These are phyloP conservation scores for Mugil cephalus DNA, from an alignment of 2,113 vertebrate genomes.

Conservation along the genomic window DNA sequence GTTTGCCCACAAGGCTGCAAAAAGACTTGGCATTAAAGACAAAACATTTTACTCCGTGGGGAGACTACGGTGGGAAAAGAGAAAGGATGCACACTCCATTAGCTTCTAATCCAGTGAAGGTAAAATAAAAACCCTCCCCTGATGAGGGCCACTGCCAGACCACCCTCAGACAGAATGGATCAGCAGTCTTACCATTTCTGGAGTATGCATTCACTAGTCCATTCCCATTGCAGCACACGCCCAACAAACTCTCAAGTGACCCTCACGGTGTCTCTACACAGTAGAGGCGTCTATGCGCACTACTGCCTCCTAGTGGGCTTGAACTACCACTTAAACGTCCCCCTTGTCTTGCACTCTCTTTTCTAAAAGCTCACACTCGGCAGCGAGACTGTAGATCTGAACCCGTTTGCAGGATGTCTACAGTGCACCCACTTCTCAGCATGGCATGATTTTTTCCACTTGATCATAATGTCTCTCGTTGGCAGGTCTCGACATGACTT, in stretches of 20 bases:
- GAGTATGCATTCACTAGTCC: slow-evolving; percentile 92
- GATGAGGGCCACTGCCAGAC: slow-evolving; percentile 12
- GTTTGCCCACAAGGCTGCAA: slow-evolving; percentile 81
- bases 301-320: slow-evolving; percentile 90
- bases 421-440: slow-evolving; percentile 87
- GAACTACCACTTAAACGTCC: slow-evolving; percentile 88
- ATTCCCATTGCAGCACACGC: slow-evolving; percentile 89
- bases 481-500: slow-evolving; percentile 99
- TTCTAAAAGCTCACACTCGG: slow-evolving; percentile 89
- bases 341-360: slow-evolving; percentile 85
- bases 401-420: slow-evolving; percentile 71
- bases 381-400: slow-evolving; percentile 87
- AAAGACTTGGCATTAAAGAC: slow-evolving; percentile 87
- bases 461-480: slow-evolving; percentile 96
- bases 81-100: slow-evolving; percentile 87
- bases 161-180: slow-evolving; percentile 62
- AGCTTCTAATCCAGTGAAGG: slow-evolving; percentile 61
- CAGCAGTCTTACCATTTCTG: slow-evolving; percentile 85
- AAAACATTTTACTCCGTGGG: slow-evolving; percentile 68
- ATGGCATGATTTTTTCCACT: slow-evolving; percentile 95
- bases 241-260: slow-evolving; percentile 93
- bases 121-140: slow-evolving; percentile 62
- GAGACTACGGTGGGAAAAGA: slow-evolving; percentile 87
- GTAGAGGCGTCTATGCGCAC: slow-evolving; percentile 88
- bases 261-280: slow-evolving; percentile 89